A percentile compares a stretch with the other conserved stretches of the same genome.
Conservation (phyloP, 2,113 vertebrate species). For the Apaloderma vittatum region DNA sequence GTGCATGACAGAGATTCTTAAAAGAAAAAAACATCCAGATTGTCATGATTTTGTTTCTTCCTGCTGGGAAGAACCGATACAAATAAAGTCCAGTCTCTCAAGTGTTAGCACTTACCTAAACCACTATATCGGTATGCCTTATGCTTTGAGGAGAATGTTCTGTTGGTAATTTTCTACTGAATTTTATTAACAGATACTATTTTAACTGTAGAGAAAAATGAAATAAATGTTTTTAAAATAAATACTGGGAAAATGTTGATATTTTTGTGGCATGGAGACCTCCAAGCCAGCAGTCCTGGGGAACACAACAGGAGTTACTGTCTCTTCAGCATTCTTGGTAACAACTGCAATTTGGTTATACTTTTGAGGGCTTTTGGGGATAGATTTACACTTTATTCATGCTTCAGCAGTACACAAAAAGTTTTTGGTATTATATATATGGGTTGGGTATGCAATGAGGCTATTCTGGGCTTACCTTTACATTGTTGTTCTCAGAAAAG, state of each 20-base stretch:
- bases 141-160: not conserved
- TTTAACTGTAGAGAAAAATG: constrained; percentile 16
- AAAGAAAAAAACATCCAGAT: not conserved
- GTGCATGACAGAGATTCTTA: not conserved
- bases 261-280: not conserved
- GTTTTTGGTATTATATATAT: accelerated
- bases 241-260: not conserved
- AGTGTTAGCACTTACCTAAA: not conserved
- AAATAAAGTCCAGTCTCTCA: not conserved
- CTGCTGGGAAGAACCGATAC: not conserved
- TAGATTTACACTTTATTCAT: not conserved
- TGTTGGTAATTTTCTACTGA: not conserved
- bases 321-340: not conserved
- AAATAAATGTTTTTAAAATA: constrained; percentile 12
- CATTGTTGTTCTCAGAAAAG: not conserved
- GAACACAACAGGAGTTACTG: not conserved
- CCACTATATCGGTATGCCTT: not conserved
- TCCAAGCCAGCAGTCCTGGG: not conserved
- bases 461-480: not conserved
- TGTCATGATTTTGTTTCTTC: not conserved
- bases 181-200: not conserved
- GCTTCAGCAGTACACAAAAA: not conserved
- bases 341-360: not conserved
- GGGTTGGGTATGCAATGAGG: not conserved
- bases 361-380: not conserved